phyloP scores from a whole-genome alignment of 2,797 vertebrate genomes.

The Rousettus madagascariensis region DNA sequence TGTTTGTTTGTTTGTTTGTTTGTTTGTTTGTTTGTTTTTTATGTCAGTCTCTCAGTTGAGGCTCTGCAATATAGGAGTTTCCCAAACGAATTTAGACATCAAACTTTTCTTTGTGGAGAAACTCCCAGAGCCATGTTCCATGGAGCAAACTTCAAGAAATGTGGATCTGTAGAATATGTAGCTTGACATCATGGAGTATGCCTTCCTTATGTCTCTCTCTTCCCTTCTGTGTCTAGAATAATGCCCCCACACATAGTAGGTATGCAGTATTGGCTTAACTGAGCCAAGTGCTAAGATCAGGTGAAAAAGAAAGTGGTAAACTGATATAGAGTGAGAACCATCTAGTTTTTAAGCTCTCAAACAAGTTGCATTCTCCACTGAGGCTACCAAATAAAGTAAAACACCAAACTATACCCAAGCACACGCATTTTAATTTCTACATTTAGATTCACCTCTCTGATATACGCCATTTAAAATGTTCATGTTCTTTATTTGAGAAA shows the following conservation, averaged over 20 bases:
- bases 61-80: not conserved
- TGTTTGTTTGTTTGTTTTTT: not conserved
- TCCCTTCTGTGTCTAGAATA: not conserved
- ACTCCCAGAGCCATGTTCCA: not conserved
- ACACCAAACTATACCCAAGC: not conserved
- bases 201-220: not conserved
- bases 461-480: not conserved
- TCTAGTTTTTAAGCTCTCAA: not conserved
- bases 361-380: not conserved
- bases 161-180: not conserved
- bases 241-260: not conserved
- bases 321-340: not conserved
- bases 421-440: not conserved
- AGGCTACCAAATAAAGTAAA: not conserved
- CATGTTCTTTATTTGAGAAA: not conserved
- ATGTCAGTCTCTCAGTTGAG: not conserved
- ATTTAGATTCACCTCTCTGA: not conserved
- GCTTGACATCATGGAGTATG: not conserved
- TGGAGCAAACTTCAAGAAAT: not conserved
- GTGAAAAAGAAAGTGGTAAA: not conserved
- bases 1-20: not conserved
- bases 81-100: not conserved
- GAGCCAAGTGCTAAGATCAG: not conserved
- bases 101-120: not conserved
- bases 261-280: not conserved